Conservation (phyloP, 1,140 invertebrate genomes). For the Lepidurus packardi region DNA sequence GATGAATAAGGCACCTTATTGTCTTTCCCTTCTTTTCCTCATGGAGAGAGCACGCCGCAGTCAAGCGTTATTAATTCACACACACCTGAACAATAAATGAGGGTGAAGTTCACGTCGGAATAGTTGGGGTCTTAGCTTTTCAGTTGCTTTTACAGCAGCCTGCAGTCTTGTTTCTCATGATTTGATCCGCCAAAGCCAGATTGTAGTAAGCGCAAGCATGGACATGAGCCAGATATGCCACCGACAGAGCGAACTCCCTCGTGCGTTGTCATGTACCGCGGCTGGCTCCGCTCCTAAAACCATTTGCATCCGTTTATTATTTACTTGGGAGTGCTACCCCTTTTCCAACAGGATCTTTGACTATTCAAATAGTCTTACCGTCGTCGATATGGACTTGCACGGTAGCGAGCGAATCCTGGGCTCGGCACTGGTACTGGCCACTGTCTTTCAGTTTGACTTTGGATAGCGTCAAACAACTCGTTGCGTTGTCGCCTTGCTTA, state of each 20-base stretch:
- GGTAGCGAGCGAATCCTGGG: not conserved
- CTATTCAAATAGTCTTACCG: not conserved
- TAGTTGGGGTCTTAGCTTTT: not conserved
- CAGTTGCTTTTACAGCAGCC: too few relatives aligned
- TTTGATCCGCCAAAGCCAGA: not conserved
- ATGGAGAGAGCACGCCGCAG: too few relatives aligned
- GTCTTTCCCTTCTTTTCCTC: not conserved
- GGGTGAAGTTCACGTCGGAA: not conserved
- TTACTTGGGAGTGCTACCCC: not conserved
- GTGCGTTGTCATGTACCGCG: not conserved
- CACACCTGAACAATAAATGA: not conserved
- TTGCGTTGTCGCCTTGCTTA: not conserved
- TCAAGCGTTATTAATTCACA: too few relatives aligned
- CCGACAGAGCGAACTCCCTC: not conserved
- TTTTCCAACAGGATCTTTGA: not conserved
- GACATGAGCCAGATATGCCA: not conserved
- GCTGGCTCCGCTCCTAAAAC: conserved; percentile 17
- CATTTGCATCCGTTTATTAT: conserved; percentile 4
- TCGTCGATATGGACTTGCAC: not conserved
- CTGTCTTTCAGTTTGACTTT: not conserved
- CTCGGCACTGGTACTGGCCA: not conserved
- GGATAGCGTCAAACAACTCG: not conserved
- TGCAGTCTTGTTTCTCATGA: not conserved
- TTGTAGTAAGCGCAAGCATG: not conserved
- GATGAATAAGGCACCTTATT: not conserved